phyloP scores from a whole-genome alignment of 2,888 invertebrate species.

The Koerneria pararmatus region DNA sequence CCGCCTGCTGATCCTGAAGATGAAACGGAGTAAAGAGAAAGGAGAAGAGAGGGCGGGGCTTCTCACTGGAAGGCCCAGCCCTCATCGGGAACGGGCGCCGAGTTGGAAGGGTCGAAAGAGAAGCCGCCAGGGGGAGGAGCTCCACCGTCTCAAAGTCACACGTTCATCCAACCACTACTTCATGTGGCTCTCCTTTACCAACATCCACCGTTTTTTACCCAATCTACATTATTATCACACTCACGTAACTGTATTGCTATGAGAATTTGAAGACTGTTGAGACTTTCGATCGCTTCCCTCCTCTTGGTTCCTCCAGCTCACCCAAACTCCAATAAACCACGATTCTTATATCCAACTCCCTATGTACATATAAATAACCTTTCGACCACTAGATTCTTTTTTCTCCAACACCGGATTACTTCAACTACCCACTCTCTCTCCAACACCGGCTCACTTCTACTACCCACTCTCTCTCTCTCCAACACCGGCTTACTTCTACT shows the following conservation, averaged over 20 bases:
- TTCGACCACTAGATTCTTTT: neutral
- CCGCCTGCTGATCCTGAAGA: no score
- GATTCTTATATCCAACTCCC: neutral
- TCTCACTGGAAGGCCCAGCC: conserved; percentile 43
- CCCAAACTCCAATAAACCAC: no score
- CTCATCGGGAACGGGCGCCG: conserved; percentile 39
- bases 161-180: conserved; percentile 1
- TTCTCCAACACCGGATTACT: neutral
- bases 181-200: no score
- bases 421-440: neutral
- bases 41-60: neutral
- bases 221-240: no score
- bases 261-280: neutral
- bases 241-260: neutral
- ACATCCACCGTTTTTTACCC: no score
- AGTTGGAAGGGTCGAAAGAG: conserved; percentile 29
- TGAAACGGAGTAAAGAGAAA: neutral
- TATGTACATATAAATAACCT: neutral
- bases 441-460: neutral
- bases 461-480: no score
- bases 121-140: conserved; percentile 23
- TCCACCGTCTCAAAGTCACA: conserved; percentile 10
- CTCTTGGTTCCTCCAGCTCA: no score
- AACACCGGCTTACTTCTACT: no score
- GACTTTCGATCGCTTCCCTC: neutral